Evolutionary conservation across 2,113 vertebrate species (phyloP), one percentile per base, ranked within the genome.

Genomic region (Serinus canaria): DNA sequence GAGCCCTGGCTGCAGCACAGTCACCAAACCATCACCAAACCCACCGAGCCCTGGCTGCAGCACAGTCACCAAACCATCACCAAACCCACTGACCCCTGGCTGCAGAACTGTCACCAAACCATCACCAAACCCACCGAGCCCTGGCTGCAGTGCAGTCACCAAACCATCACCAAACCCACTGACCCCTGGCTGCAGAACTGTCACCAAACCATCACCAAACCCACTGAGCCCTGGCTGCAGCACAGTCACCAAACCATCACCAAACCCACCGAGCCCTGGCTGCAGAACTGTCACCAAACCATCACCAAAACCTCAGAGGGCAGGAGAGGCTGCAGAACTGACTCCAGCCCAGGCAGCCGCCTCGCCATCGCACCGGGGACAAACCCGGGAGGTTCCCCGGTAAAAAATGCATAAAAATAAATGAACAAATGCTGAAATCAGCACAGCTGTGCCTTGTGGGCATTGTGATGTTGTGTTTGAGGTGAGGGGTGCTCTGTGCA

Each of bases 291-390:
- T 14, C 78, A 33, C 2, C 52, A 11, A 14, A 66, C 35, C 2
- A n/a, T 25, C 4, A 39, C 53, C 30, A 19, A 41, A 64, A 10
- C 0, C 44, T 4, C 2, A 1, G 28, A 52, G 44, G n/a, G 72
- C 0, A 4, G 59, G 66, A 60, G 64, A 27, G 85, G 58, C 28
- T 23, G 92, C 75, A 78, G 58, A 41, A 60, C 41, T 53, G 37
- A 31, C 76, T 56, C 52, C 91, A 78, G 92, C 90, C 4, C 56
- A 64, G 93, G 95, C 88, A 8, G 82, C 67, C 11, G 10, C 53
- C 19, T 15, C 1, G 50, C 50, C 17, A 33, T 52, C 24, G 52
- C 81, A n/a, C 72, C 10, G 39, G 46, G 91, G 62, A 37, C 39
- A 2, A 46, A 92, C 81, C 92, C 19, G 7, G 91, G 85, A 77